Evolutionary conservation across 2,797 vertebrate species (phyloP).

Genomic region (Florisuga fusca): DNA sequence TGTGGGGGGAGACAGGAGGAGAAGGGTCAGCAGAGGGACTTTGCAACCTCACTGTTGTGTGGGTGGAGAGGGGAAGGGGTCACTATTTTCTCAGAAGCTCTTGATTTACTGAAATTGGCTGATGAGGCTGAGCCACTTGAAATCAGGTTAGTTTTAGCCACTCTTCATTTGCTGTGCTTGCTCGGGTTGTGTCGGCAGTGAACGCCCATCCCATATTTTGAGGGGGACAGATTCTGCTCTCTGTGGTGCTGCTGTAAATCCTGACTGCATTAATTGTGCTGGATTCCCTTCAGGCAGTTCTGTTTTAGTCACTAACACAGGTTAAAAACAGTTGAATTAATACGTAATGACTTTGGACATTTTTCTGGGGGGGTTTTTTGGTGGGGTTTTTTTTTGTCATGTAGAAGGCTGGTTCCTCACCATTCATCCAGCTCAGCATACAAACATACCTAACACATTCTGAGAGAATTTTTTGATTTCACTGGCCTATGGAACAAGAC

Average conservation of each 20-base stretch:
- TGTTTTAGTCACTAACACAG: not conserved
- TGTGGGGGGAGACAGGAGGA: not conserved
- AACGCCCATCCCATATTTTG: not conserved
- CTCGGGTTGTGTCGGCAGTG: not conserved
- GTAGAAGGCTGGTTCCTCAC: not conserved
- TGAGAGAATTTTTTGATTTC: not conserved
- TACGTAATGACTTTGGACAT: not conserved
- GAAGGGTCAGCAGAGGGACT: not conserved
- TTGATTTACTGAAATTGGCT: slow-evolving; percentile 42
- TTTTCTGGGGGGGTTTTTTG: too few relatives aligned
- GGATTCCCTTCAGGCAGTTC: not conserved
- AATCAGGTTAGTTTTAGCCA: slow-evolving; percentile 39
- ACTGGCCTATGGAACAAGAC: not conserved
- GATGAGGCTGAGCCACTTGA: slow-evolving; percentile 34
- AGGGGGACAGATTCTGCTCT: not conserved
- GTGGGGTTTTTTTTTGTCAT: not conserved
- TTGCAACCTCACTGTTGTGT: not conserved
- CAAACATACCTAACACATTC: not conserved
- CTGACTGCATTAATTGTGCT: not conserved
- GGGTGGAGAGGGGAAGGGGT: not conserved
- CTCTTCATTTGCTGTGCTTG: not conserved
- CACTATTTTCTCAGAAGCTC: slow-evolving; percentile 39
- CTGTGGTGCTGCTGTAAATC: not conserved
- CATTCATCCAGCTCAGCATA: not conserved
- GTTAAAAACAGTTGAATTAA: not conserved